Conservation (phyloP, 1,140 invertebrate species). For the Cherax destructor region DNA sequence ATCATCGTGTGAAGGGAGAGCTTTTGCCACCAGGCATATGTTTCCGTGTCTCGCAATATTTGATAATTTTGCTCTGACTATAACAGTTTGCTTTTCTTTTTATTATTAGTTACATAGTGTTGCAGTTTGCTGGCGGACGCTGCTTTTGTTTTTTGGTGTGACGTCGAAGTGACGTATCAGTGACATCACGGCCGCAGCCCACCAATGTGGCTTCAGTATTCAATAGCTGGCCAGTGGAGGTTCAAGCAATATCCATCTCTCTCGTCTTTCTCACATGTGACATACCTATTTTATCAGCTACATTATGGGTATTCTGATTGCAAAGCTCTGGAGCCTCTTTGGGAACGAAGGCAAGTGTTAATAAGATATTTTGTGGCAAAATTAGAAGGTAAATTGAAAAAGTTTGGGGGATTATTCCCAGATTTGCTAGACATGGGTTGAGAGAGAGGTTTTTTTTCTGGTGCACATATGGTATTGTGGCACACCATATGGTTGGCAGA, state of each 20-base stretch:
- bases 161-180: not conserved
- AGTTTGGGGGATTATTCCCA: not conserved
- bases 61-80: too few relatives aligned
- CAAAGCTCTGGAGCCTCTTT: slow-evolving; percentile 57
- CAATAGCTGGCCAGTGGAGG: not conserved
- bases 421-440: too few relatives aligned
- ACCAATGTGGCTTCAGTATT: not conserved
- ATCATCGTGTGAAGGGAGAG: too few relatives aligned
- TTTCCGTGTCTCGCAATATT: too few relatives aligned
- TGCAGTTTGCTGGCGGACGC: not conserved
- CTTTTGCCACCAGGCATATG: too few relatives aligned
- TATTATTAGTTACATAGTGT: too few relatives aligned
- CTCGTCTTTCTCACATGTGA: not conserved
- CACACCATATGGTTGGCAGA: too few relatives aligned
- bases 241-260: not conserved
- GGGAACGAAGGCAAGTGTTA: slow-evolving; percentile 45
- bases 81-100: too few relatives aligned
- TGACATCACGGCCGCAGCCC: not conserved
- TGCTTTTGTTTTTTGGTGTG: not conserved
- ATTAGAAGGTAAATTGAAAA: not conserved
- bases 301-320: slow-evolving; percentile 52
- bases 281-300: not conserved
- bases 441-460: too few relatives aligned
- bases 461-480: too few relatives aligned
- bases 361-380: not conserved